Percentiles rank a stretch among this genome's conserved stretches.
Conservation (phyloP, 2,797 vertebrate genomes). For the Pampus argenteus region DNA sequence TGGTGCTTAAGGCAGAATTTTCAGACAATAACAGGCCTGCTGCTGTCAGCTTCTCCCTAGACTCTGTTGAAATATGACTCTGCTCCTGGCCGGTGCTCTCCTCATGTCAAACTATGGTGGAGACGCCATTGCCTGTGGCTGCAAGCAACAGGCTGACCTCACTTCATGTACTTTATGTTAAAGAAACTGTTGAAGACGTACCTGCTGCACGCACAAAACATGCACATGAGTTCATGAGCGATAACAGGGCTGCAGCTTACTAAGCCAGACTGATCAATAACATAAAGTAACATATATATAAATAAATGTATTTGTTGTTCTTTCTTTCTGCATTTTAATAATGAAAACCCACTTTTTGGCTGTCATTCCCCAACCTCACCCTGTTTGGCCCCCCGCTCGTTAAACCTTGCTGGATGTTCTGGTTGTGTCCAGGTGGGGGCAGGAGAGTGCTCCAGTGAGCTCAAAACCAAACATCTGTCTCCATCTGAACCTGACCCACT, state of each 20-base stretch:
- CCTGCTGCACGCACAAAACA: neutral
- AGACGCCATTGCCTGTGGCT: constrained; percentile 53
- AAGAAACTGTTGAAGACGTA: constrained; percentile 12
- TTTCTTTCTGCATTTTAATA: neutral
- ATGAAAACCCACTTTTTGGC: constrained; percentile 8
- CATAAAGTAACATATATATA: too few relatives aligned
- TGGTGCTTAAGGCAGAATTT: constrained; percentile 64
- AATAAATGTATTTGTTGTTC: too few relatives aligned
- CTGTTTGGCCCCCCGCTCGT: neutral
- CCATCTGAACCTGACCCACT: constrained; percentile 63
- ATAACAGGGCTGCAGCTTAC: neutral
- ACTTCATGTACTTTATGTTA: constrained; percentile 20
- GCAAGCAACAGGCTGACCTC: constrained; percentile 21
- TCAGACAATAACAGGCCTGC: constrained; percentile 76
- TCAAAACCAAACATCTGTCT: constrained; percentile 63
- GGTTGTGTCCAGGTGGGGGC: constrained; percentile 78
- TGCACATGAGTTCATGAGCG: neutral
- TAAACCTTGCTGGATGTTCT: constrained; percentile 51
- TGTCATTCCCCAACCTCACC: constrained; percentile 21
- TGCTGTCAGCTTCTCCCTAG: constrained; percentile 65
- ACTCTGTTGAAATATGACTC: constrained; percentile 63
- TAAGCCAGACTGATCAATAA: constrained; percentile 4
- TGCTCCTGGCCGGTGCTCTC: constrained; percentile 42
- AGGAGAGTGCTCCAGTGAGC: constrained; percentile 71
- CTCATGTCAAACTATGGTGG: constrained; percentile 34